A percentile compares a stretch with the other conserved stretches of the same genome.
phyloP scores from a whole-genome alignment of 2,113 vertebrate genomes.

The Platichthys stellatus region DNA sequence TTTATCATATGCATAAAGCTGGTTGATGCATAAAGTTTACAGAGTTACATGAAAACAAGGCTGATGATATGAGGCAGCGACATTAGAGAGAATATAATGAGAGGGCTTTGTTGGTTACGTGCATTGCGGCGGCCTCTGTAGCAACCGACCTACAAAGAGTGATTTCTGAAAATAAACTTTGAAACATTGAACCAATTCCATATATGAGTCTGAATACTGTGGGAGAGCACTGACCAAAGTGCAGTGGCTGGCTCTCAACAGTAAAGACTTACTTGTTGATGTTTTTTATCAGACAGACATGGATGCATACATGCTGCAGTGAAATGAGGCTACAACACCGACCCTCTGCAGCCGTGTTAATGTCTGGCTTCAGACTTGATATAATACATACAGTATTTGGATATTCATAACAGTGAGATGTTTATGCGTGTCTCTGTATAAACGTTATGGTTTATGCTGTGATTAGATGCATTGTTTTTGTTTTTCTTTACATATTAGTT shows the following conservation, averaged over 20 bases:
- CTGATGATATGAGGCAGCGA: conserved; percentile 42
- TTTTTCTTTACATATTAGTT: conserved; percentile 21
- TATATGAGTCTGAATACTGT: conserved; percentile 1
- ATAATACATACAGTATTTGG: conserved; percentile 41
- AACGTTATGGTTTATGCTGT: conserved; percentile 28
- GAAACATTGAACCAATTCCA: not conserved
- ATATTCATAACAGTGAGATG: conserved; percentile 48
- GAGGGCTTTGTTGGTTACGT: conserved; percentile 22
- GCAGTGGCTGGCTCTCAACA: not conserved
- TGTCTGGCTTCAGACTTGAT: conserved; percentile 34
- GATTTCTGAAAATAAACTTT: conserved; percentile 8
- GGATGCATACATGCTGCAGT: conserved; percentile 27
- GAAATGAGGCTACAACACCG: conserved; percentile 38
- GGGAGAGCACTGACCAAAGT: conserved; percentile 14
- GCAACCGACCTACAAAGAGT: conserved; percentile 7
- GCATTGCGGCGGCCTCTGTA: conserved; percentile 33
- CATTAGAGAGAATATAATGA: conserved; percentile 24
- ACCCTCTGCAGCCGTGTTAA: conserved; percentile 31
- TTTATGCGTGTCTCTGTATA: conserved; percentile 35
- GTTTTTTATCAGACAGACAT: conserved; percentile 22
- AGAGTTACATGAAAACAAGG: conserved; percentile 35
- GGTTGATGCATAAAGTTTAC: conserved; percentile 25
- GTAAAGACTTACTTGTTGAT: conserved; percentile 6
- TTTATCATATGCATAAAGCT: conserved; percentile 63
- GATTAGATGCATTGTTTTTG: conserved; percentile 26